Conservation (phyloP, 2,888 invertebrate species). For the Ephialtes manifestator region DNA sequence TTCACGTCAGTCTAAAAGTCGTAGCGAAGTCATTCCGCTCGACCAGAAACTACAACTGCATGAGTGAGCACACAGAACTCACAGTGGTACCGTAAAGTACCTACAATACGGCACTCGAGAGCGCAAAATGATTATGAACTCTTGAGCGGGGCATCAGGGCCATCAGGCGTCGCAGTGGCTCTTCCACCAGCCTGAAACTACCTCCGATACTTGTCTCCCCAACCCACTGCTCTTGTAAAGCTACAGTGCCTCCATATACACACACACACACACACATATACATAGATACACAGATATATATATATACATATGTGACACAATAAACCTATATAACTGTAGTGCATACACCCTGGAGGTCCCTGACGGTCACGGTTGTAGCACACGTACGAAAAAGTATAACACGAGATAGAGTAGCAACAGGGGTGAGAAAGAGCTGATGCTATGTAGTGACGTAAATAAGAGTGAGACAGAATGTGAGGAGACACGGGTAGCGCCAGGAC, state of each 20-base stretch:
- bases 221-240: slow-evolving; percentile 27
- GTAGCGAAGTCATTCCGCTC: slow-evolving; percentile 20
- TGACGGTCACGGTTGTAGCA: slow-evolving; percentile 63
- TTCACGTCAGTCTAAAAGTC: slow-evolving; percentile 1
- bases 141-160: slow-evolving; percentile 29
- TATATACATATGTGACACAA: slow-evolving; percentile 23
- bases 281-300: not conserved
- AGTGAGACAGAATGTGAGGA: slow-evolving; percentile 66
- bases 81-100: slow-evolving; percentile 45
- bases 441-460: slow-evolving; percentile 61
- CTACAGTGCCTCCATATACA: not conserved
- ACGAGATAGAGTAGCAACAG: slow-evolving; percentile 62
- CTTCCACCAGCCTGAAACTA: slow-evolving; percentile 63
- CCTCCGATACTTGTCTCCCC: slow-evolving; percentile 61
- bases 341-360: slow-evolving; percentile 52
- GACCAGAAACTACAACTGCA: slow-evolving; percentile 31
- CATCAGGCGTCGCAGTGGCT: slow-evolving; percentile 59
- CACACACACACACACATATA: slow-evolving; percentile 6
- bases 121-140: slow-evolving; percentile 61
- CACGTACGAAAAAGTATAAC: slow-evolving; percentile 70
- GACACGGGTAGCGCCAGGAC: slow-evolving; percentile 74
- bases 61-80: slow-evolving; percentile 25
- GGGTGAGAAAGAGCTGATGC: slow-evolving; percentile 49
- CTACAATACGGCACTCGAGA: slow-evolving; percentile 37
- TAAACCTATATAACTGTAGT: slow-evolving; percentile 42